Evolutionary conservation across 2,888 invertebrate genomes (phyloP), one percentile per base, ranked within the genome.

Genomic region (Coleophora flavipennella): DNA sequence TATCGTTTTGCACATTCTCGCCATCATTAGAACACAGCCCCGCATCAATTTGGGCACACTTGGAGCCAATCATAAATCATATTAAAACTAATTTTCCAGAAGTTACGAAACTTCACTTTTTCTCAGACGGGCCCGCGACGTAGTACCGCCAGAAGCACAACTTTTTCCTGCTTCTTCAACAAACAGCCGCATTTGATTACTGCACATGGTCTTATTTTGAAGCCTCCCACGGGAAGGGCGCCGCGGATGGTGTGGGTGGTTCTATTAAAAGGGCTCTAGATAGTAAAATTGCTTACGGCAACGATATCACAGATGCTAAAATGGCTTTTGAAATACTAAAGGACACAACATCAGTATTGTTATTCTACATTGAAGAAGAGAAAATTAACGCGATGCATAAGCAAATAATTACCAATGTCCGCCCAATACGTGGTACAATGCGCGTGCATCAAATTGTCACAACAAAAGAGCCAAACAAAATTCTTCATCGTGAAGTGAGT

Each of bases 181-280:
- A 28, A 31, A 32, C 32, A 8, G 11, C 13, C 3, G 2, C 12
- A n/a, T 32, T 32, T 13, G 3, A 3, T 4, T 32, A n/a, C 8
- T 3, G 8, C 2, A 32, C 32, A 3, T 32, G 32, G 13, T 8
- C 11, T 2, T 32, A 6, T 42, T 46, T 43, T 37, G 46, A 46
- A 41, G 36, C 41, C 11, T 35, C 37, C 8, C 46, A 45, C 27
- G 42, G 45, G 13, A 45, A 44, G 27, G 35, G 39, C 14, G 38
- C 45, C 9, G 46, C 43, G 8, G 43, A 46, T 40, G 45, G 45
- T 26, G 33, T 45, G 27, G 45, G 45, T 27, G 45, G 43, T 13
- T 25, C 32, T 9, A 27, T 27, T 27, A 27, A 27, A 27, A 27
- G 27, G 9, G 9, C 6, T 6, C 9, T 27, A 27, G 27, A 27